Percentiles rank a stretch among this genome's conserved stretches.
phyloP scores from a whole-genome alignment of 1,140 invertebrate genomes.

The Hylaeus anthracinus region DNA sequence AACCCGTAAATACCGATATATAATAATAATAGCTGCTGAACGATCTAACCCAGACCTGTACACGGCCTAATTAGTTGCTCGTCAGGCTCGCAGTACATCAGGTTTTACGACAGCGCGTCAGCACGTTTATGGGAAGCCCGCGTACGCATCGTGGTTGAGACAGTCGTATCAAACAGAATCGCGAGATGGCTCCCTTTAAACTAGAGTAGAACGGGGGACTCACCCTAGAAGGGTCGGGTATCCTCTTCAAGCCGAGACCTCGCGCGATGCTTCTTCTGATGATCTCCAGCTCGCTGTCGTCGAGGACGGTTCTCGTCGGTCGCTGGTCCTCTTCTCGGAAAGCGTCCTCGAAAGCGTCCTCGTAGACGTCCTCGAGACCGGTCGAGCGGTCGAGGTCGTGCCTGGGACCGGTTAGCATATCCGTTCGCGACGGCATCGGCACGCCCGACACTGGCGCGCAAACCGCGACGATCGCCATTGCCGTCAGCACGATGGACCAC shows the following conservation, averaged over 20 bases:
- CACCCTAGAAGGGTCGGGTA: constrained; percentile 75
- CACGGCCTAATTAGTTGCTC: no score
- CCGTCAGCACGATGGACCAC: no score
- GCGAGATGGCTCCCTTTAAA: background rate
- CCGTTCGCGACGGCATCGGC: constrained; percentile 24
- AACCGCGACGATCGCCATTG: constrained; percentile 5
- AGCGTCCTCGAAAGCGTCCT: constrained; percentile 40
- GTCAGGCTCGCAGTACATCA: no score
- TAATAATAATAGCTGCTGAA: no score
- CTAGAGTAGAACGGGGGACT: background rate
- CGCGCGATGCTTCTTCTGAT: constrained; percentile 78
- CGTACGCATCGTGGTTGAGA: no score
- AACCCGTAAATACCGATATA: no score
- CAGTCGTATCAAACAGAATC: no score
- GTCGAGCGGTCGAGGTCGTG: constrained; percentile 34
- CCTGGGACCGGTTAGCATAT: constrained; percentile 18
- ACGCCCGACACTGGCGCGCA: constrained; percentile 14
- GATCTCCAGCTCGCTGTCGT: constrained; percentile 69
- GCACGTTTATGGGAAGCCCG: no score
- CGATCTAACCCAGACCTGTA: no score
- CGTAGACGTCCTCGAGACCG: constrained; percentile 45
- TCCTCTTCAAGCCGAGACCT: constrained; percentile 76
- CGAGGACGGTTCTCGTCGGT: constrained; percentile 38
- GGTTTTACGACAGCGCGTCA: no score
- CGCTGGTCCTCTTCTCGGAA: constrained; percentile 29